Conservation (phyloP, 2,113 vertebrate species). For the Solenodon paradoxus region DNA sequence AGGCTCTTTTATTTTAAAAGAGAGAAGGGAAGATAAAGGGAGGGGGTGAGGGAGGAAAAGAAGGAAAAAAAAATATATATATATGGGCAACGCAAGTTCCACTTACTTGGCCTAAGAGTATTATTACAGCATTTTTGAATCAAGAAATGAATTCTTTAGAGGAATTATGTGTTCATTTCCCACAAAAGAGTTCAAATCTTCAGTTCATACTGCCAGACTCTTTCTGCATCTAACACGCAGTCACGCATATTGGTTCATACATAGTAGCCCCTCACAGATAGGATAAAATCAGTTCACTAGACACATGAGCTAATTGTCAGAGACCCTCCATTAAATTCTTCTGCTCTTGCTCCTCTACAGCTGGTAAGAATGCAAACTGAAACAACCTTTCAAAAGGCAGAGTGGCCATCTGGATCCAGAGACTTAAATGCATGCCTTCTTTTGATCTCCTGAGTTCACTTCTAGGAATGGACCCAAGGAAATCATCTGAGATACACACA, state of each 20-base stretch:
- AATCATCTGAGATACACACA: constrained; percentile 10
- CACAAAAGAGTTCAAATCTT: background rate
- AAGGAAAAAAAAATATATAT: background rate
- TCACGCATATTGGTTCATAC: background rate
- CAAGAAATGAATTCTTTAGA: background rate
- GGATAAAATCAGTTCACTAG: background rate
- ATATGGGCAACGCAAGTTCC: background rate
- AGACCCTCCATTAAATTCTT: background rate
- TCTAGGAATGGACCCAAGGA: background rate
- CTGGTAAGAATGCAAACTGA: constrained; percentile 32
- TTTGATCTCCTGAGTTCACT: constrained; percentile 1
- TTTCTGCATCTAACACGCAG: background rate
- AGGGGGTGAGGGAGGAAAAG: background rate
- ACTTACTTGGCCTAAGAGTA: background rate
- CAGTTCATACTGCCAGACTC: background rate
- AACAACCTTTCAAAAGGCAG: constrained; percentile 19
- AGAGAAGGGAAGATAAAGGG: no score
- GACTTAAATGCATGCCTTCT: background rate
- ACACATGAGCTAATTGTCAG: background rate
- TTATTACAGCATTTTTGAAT: background rate
- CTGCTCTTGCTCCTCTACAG: background rate
- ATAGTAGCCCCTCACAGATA: background rate
- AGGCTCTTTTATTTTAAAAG: background rate
- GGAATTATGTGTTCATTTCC: background rate
- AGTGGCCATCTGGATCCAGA: constrained; percentile 36